Conservation (phyloP, 1,140 invertebrate species). For the Rhizoglyphus robini region DNA sequence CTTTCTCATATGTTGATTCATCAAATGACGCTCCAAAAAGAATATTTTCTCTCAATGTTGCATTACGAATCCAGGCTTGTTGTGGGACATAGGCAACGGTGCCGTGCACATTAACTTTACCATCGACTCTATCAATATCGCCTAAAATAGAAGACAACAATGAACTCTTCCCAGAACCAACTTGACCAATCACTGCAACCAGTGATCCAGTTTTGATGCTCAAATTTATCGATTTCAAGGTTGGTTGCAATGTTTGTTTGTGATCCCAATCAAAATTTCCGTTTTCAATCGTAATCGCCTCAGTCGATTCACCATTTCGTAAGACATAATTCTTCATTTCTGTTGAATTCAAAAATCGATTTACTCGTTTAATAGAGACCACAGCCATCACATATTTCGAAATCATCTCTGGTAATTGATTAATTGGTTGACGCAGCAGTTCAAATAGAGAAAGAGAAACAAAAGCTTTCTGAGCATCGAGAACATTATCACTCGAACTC, state of each 20-base stretch:
- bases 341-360: slow-evolving; percentile 75
- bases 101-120: too few species aligned
- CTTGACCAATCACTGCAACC: slow-evolving; percentile 45
- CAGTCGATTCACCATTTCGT: not conserved
- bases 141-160: too few species aligned
- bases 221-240: slow-evolving; percentile 34
- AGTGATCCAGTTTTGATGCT: slow-evolving; percentile 29
- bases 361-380: slow-evolving; percentile 65
- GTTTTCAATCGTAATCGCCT: slow-evolving; percentile 34
- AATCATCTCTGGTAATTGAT: not conserved
- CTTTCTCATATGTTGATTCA: slow-evolving; percentile 56
- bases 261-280: slow-evolving; percentile 39
- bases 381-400: slow-evolving; percentile 38
- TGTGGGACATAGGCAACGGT: too few species aligned
- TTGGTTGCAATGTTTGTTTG: slow-evolving; percentile 26
- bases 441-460: slow-evolving; percentile 42
- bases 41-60: slow-evolving; percentile 72
- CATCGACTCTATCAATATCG: too few species aligned
- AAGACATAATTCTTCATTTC: slow-evolving; percentile 31
- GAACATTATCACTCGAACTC: slow-evolving; percentile 26
- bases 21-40: slow-evolving; percentile 57
- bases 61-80: slow-evolving; percentile 88
- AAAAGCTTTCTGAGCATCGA: slow-evolving; percentile 42
- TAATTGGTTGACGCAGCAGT: slow-evolving; percentile 39
- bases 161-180: too few species aligned